Evolutionary conservation across 2,113 vertebrate genomes (phyloP).

Genomic region (Oryctolagus cuniculus): DNA sequence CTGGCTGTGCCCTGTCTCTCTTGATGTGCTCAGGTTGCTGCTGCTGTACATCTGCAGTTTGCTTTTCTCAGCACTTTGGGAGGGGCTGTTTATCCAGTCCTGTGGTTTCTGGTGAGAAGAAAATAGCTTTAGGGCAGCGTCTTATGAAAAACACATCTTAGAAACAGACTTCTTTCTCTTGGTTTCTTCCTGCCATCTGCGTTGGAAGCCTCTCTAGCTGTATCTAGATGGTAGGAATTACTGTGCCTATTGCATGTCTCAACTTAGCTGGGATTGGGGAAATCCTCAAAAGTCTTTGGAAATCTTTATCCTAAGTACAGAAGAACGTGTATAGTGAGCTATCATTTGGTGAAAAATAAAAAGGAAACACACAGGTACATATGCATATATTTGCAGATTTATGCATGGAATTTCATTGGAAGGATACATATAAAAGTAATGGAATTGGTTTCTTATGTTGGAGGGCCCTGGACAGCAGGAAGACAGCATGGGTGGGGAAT

Average conservation of each 20-base stretch:
- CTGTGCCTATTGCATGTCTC: not conserved
- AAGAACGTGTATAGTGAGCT: not conserved
- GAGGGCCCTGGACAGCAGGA: not conserved
- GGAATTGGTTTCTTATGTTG: not conserved
- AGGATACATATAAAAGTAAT: not conserved
- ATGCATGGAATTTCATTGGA: not conserved
- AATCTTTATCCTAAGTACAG: not conserved
- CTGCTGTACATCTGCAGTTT: not conserved
- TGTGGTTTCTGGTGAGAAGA: slow-evolving; percentile 72
- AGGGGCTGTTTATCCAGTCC: slow-evolving; percentile 41
- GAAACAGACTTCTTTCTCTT: slow-evolving; percentile 51
- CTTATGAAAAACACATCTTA: slow-evolving; percentile 49
- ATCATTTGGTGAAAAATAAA: not conserved
- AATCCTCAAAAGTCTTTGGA: not conserved
- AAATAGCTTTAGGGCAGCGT: slow-evolving; percentile 36
- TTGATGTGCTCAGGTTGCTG: not conserved
- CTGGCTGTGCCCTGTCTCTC: not conserved
- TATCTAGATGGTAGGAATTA: not conserved
- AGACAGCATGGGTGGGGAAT: not conserved
- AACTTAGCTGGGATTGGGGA: not conserved
- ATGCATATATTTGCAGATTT: not conserved
- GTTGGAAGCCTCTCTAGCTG: not conserved
- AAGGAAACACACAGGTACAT: not conserved
- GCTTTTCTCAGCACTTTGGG: slow-evolving; percentile 61
- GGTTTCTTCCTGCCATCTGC: not conserved